Evolutionary conservation across 2,888 invertebrate genomes (phyloP).

Genomic region (Drosophila leonis): DNA sequence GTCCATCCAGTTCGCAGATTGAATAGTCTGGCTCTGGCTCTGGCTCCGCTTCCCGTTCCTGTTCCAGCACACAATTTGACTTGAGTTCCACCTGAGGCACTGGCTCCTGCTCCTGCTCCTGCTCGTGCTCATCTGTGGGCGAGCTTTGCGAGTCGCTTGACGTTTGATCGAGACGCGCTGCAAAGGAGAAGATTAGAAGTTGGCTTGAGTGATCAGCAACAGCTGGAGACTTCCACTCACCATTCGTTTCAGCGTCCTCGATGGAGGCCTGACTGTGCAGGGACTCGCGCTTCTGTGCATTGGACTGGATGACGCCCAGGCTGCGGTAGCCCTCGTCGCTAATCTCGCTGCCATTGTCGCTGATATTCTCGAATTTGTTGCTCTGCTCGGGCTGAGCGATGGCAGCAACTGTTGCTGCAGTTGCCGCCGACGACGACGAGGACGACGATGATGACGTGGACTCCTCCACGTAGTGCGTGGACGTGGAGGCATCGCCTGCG

Average conservation of each 20-base stretch:
- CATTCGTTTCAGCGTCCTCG: conserved; percentile 90
- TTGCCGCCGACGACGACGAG: not conserved
- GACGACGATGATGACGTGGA: not conserved
- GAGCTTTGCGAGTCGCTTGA: conserved; percentile 85
- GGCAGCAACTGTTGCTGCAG: not conserved
- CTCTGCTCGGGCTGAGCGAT: conserved; percentile 56
- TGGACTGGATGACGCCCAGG: conserved; percentile 89
- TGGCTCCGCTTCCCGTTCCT: not conserved
- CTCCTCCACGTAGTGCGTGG: not conserved
- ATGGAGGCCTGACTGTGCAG: conserved; percentile 90
- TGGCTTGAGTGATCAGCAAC: no score
- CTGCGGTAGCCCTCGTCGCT: conserved; percentile 95
- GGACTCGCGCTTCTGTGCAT: conserved; percentile 88
- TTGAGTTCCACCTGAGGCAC: not conserved
- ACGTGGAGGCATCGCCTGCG: not conserved
- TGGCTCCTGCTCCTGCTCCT: conserved; percentile 45
- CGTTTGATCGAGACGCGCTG: conserved; percentile 89
- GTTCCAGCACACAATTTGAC: not conserved
- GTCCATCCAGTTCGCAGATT: conserved; percentile 68
- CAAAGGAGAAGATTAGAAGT: not conserved
- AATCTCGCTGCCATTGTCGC: conserved; percentile 93
- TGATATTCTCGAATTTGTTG: conserved; percentile 87
- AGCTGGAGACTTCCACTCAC: conserved; percentile 83
- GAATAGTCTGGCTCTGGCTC: conserved; percentile 25
- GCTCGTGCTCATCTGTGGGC: conserved; percentile 84